Evolutionary conservation across 2,888 invertebrate genomes (phyloP).

Genomic region (Cosmorhoe ocellata): DNA sequence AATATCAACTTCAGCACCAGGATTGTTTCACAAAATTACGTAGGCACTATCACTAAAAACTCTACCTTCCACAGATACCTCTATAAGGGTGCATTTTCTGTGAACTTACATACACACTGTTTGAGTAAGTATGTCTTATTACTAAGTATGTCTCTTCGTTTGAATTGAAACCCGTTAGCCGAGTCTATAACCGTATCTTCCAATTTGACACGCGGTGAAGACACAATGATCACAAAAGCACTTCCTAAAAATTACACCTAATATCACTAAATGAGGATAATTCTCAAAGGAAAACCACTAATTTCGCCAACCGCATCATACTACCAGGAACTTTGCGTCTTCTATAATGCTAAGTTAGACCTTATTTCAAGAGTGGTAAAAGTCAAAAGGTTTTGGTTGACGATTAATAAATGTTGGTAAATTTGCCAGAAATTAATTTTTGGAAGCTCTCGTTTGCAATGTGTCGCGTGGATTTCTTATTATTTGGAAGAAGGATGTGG

Average conservation of each 20-base stretch:
- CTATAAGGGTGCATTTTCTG: no score
- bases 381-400: background rate
- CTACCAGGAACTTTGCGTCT: background rate
- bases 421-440: slow-evolving; percentile 22
- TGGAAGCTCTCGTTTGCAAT: slow-evolving; percentile 29
- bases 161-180: background rate
- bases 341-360: background rate
- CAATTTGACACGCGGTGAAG: slow-evolving; percentile 6
- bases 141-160: background rate
- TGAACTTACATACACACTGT: no score
- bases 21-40: no score
- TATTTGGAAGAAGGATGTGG: slow-evolving; percentile 25
- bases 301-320: slow-evolving; percentile 17
- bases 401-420: background rate
- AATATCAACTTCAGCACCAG: no score
- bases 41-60: no score
- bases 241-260: slow-evolving; percentile 21
- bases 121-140: no score
- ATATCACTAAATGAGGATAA: slow-evolving; percentile 22
- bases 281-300: slow-evolving; percentile 22
- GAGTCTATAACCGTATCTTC: background rate
- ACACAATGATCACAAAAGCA: slow-evolving; percentile 15
- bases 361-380: background rate
- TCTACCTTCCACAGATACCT: no score
- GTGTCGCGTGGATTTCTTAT: slow-evolving; percentile 26